phyloP scores from a whole-genome alignment of 2,888 invertebrate genomes.

The Phania funesta region DNA sequence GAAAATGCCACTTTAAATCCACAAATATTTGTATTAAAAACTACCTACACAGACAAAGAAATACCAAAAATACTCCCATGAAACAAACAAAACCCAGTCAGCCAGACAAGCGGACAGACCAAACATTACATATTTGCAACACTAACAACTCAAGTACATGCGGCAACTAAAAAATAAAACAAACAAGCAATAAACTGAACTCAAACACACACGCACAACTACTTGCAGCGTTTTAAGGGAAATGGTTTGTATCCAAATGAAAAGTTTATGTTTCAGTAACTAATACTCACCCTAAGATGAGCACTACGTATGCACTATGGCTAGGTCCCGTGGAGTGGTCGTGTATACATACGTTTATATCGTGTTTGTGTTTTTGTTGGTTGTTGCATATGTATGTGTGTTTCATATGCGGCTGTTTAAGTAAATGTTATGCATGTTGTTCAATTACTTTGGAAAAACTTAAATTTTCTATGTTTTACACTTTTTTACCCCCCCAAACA shows the following conservation, averaged over 20 bases:
- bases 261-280: conserved; percentile 6
- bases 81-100: conserved; percentile 13
- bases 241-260: not conserved
- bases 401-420: no score
- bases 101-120: conserved; percentile 11
- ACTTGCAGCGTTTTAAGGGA: not conserved
- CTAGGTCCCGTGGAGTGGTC: not conserved
- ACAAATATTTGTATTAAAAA: conserved; percentile 50
- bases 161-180: not conserved
- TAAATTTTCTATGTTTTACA: conserved; percentile 49
- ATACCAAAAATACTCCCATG: no score
- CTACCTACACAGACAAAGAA: not conserved
- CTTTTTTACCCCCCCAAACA: not conserved
- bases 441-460: conserved; percentile 61
- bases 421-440: conserved; percentile 56
- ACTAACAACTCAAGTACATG: conserved; percentile 25
- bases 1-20: conserved; percentile 43
- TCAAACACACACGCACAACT: not conserved
- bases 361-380: not conserved
- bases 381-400: not conserved
- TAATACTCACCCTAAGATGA: not conserved
- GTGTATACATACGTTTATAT: not conserved
- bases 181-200: conserved; percentile 1
- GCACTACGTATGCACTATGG: not conserved
- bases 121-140: conserved; percentile 17